A percentile compares a stretch with the other conserved stretches of the same genome.
These are phyloP conservation scores for Sebastes matsubarae DNA, from an alignment of 2,797 vertebrate genomes.

Conservation along the genomic window DNA sequence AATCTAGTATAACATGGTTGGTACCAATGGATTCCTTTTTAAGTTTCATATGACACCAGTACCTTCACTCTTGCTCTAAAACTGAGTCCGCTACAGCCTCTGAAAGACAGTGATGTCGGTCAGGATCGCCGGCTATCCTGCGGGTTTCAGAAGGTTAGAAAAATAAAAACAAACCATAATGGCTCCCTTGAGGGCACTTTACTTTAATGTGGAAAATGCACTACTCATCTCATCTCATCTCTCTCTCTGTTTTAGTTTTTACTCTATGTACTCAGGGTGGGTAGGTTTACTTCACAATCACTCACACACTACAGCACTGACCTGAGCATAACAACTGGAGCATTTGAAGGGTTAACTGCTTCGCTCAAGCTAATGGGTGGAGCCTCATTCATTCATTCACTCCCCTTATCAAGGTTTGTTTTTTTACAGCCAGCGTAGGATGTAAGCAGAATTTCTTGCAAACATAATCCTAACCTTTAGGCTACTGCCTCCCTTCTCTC, in stretches of 20 bases:
- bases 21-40: too few relatives aligned
- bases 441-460: neutral
- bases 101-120: neutral
- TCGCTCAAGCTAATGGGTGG: conserved; percentile 42
- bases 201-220: conserved; percentile 58
- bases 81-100: neutral
- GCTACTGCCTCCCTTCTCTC: neutral
- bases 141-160: neutral
- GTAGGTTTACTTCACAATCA: neutral
- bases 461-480: neutral
- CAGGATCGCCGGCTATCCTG: neutral
- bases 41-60: too few relatives aligned
- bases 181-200: conserved; percentile 17
- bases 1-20: too few relatives aligned
- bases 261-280: conserved; percentile 15
- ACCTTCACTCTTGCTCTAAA: too few relatives aligned
- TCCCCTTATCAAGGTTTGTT: conserved; percentile 45
- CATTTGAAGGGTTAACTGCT: conserved; percentile 42
- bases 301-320: neutral
- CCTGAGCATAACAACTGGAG: neutral
- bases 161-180: neutral
- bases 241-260: neutral
- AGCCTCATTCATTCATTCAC: conserved; percentile 52
- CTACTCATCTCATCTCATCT: conserved; percentile 18
- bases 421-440: conserved; percentile 11